These are phyloP conservation scores for Thaumetopoea pityocampa DNA, from an alignment of 1,140 invertebrate species.

Conservation along the genomic window DNA sequence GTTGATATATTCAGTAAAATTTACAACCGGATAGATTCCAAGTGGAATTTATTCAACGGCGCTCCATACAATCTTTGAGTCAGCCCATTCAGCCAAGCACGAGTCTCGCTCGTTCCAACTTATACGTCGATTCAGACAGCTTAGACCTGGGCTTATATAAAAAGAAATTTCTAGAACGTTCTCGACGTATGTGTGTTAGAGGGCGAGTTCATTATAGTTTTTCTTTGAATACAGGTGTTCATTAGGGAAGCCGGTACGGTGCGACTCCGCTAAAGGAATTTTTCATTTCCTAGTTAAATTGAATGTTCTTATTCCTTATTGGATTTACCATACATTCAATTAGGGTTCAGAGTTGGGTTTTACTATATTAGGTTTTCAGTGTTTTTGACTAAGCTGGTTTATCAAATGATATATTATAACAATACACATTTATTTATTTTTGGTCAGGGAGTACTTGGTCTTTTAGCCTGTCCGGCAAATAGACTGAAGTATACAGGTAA, in stretches of 20 bases:
- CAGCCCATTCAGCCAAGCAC: neutral
- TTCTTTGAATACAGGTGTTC: slow-evolving; percentile 55
- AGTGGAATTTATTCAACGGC: no score
- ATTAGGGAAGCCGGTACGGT: slow-evolving; percentile 37
- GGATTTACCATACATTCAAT: no score
- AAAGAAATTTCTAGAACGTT: slow-evolving; percentile 46
- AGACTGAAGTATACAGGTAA: no score
- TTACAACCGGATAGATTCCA: no score
- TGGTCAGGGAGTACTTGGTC: no score
- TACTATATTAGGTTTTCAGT: no score
- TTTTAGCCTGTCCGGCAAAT: no score
- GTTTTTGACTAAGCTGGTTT: no score
- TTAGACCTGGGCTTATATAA: slow-evolving; percentile 35
- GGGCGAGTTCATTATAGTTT: slow-evolving; percentile 49
- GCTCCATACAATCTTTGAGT: neutral
- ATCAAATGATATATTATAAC: no score
- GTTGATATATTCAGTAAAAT: no score
- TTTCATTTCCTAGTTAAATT: slow-evolving; percentile 45
- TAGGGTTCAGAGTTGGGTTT: no score
- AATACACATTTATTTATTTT: no score
- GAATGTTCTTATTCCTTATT: slow-evolving; percentile 22
- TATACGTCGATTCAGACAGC: slow-evolving; percentile 33
- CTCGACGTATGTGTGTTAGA: slow-evolving; percentile 39
- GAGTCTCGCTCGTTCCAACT: neutral
- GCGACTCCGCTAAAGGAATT: slow-evolving; percentile 35